Evolutionary conservation across 1,140 invertebrate species (phyloP).

Genomic region (Tachypleus tridentatus): DNA sequence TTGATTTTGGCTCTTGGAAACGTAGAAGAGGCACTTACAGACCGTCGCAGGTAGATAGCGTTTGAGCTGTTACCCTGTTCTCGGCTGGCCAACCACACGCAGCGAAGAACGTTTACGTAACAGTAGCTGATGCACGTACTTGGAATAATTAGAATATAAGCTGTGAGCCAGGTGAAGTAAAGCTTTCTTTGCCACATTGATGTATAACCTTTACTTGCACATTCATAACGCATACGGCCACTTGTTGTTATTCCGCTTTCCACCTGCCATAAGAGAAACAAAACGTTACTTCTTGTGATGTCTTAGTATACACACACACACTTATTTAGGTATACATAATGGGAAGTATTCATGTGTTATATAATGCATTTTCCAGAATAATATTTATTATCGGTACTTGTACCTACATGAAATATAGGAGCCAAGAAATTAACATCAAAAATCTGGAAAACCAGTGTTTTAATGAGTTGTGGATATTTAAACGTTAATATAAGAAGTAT

Average conservation of each 20-base stretch:
- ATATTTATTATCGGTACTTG: no score
- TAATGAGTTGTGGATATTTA: no score
- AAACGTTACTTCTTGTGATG: no score
- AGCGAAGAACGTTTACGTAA: slow-evolving; percentile 36
- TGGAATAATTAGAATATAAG: slow-evolving; percentile 35
- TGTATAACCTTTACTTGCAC: slow-evolving; percentile 35
- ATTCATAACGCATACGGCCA: slow-evolving; percentile 27
- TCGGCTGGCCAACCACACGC: slow-evolving; percentile 30
- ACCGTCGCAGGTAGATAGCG: slow-evolving; percentile 22
- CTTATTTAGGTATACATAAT: no score
- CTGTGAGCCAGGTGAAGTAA: slow-evolving; percentile 36
- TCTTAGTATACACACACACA: no score
- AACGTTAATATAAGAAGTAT: no score
- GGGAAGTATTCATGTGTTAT: no score
- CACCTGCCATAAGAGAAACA: slow-evolving; percentile 6
- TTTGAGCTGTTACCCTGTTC: slow-evolving; percentile 9
- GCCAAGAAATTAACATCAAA: no score
- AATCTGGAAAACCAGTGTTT: no score
- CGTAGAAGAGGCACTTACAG: slow-evolving; percentile 21
- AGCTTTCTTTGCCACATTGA: slow-evolving; percentile 36
- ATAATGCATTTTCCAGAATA: no score
- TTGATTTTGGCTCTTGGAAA: slow-evolving; percentile 34
- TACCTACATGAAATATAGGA: no score
- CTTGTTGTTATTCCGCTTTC: slow-evolving; percentile 23
- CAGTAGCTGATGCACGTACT: slow-evolving; percentile 35